Percentiles rank a stretch among this genome's conserved stretches.
phyloP scores from a whole-genome alignment of 2,797 vertebrate genomes.

The Kryptopterus vitreolus region DNA sequence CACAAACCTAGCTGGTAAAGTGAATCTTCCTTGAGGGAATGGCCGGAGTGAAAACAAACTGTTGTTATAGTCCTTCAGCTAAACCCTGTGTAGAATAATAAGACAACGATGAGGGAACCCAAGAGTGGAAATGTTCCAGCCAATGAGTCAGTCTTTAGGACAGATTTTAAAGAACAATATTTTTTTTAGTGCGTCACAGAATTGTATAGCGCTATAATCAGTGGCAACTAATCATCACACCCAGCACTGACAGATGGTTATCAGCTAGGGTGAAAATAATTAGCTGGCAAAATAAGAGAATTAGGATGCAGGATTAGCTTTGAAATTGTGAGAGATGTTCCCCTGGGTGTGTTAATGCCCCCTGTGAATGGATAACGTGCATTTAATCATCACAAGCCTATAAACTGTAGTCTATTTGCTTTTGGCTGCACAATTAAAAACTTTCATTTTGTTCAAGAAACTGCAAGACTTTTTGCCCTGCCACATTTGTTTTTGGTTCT shows the following conservation, averaged over 20 bases:
- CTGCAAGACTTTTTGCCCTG: not conserved
- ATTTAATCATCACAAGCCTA: not conserved
- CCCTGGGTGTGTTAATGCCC: conserved; percentile 17
- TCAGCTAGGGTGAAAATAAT: conserved; percentile 47
- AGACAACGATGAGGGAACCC: conserved; percentile 14
- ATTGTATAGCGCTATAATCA: conserved; percentile 32
- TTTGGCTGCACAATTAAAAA: not conserved
- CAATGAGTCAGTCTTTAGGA: conserved; percentile 42
- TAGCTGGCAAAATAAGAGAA: conserved; percentile 47
- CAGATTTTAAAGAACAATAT: conserved; percentile 36
- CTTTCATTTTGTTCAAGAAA: not conserved
- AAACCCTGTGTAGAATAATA: conserved; percentile 32
- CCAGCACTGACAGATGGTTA: conserved; percentile 43
- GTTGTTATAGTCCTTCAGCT: conserved; percentile 2
- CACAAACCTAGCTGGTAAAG: not conserved
- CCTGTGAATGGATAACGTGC: not conserved
- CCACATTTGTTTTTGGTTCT: no score
- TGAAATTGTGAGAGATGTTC: conserved; percentile 17
- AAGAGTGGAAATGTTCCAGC: not conserved
- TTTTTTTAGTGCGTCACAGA: conserved; percentile 35
- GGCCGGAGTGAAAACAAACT: conserved; percentile 16
- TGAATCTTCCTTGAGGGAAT: conserved; percentile 4
- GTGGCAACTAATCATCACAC: conserved; percentile 54
- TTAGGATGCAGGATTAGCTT: conserved; percentile 41
- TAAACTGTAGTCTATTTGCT: not conserved